Evolutionary conservation across 2,888 invertebrate genomes (phyloP), one percentile per base, ranked within the genome.

Genomic region (Lasioglossum malachurum): DNA sequence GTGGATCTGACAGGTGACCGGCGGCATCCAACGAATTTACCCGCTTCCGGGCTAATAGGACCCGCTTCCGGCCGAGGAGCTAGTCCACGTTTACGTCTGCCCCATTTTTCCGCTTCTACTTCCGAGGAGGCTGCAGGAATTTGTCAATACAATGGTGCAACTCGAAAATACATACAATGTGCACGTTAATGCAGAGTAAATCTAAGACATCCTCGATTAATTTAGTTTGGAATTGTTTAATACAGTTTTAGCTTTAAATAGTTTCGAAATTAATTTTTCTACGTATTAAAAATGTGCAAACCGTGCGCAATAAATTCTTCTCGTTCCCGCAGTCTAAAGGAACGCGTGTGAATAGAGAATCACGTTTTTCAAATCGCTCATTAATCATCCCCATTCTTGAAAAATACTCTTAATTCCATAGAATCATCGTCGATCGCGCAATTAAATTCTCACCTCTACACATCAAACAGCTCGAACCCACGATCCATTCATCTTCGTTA

Each of bases 1-100:
- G 92, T 93, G 93, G 90, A 93, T 88, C 87, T 93, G 94, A 94
- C 93, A 93, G 91, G 90, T 93, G 91, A 91, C 69, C 74, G 74
- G 57, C 75, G 78, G 57, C 71, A 49, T 71, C 38, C 23, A 67
- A 67, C 72, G 67, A 57, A 67, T 81, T 76, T 23, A 19, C 67
- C 38, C 72, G 78, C 71, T 76, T 80, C 79, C 80, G 64, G 82
- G 82, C 76, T 87, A 87, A 87, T 87, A 82, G 83, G 75, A 72
- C 75, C 57, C 53, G 46, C 35, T 67, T 49, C 76, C 83, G 67
- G 27, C 53, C 3, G 46, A 16, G 12, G 7, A 38, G 77, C 83
- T 53, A 74, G 75, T 44, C 57, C 31, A n/a, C 3, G 75, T 5
- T 67, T 80, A 23, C 72, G 69, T 27, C 38, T 38, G 69, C 4